Evolutionary conservation across 2,888 invertebrate genomes (phyloP).

Genomic region (Ernsta delagoae): DNA sequence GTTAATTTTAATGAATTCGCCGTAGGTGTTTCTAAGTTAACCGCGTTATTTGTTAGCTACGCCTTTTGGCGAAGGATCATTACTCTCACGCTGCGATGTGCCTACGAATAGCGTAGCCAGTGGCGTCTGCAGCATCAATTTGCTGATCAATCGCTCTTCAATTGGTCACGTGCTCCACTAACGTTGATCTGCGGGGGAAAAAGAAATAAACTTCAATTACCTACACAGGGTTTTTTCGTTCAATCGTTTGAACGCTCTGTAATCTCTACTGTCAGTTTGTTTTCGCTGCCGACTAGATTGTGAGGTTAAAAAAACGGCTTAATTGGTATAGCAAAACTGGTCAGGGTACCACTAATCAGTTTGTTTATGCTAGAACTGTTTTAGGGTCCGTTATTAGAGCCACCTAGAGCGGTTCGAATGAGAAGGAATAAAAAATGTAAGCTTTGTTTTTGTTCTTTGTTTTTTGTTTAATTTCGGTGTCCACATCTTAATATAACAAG

Average conservation of each 20-base stretch:
- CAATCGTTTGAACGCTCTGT: background rate
- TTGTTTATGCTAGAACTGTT: background rate
- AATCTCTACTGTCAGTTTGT: conserved; percentile 8
- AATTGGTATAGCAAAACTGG: conserved; percentile 10
- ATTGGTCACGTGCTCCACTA: conserved; percentile 60
- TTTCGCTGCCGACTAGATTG: conserved; percentile 13
- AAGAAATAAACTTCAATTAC: conserved; percentile 9
- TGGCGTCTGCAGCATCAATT: conserved; percentile 48
- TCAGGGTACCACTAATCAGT: background rate
- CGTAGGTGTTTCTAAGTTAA: background rate
- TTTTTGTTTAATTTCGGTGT: background rate
- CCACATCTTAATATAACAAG: too few relatives aligned
- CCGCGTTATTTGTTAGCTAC: conserved; percentile 1
- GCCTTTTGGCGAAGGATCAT: conserved; percentile 30
- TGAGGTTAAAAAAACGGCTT: conserved; percentile 9
- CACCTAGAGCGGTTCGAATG: background rate
- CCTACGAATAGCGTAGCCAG: background rate
- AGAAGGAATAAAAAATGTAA: background rate
- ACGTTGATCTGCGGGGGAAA: conserved; percentile 47
- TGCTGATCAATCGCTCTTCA: conserved; percentile 56
- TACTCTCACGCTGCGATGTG: conserved; percentile 44
- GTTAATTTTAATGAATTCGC: conserved; percentile 4
- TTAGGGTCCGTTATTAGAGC: conserved; percentile 5
- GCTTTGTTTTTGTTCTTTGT: background rate
- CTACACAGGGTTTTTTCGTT: conserved; percentile 6